Conservation (phyloP, 2,113 vertebrate genomes). For the Gnathonemus echidnorhynchus region DNA sequence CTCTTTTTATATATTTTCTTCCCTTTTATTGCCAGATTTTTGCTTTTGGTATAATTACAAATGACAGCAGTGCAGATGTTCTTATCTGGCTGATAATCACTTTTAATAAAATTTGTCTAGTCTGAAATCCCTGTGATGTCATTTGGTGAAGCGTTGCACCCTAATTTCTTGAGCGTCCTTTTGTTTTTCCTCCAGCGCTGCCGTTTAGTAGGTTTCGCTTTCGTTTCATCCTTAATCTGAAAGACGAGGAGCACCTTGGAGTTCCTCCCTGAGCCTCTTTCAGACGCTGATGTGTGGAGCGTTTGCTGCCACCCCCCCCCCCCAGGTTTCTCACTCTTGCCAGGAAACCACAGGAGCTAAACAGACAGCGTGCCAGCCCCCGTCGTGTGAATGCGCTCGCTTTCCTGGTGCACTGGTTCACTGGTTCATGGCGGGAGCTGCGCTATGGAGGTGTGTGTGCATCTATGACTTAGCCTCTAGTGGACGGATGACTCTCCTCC, state of each 20-base stretch:
- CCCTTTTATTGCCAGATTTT: neutral
- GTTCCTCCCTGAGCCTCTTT: neutral
- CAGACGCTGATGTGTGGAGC: neutral
- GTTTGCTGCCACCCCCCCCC: neutral
- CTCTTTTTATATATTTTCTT: neutral
- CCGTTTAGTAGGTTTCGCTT: neutral
- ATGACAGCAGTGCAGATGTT: neutral
- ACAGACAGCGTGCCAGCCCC: neutral
- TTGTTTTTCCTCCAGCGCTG: neutral
- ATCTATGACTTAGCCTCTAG: neutral
- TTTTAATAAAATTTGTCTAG: neutral
- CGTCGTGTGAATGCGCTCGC: neutral
- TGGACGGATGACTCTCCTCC: neutral
- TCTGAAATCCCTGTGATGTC: neutral
- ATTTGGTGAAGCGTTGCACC: neutral
- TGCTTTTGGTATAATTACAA: neutral
- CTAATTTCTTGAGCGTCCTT: neutral
- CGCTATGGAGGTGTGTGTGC: neutral
- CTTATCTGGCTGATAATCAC: no score
- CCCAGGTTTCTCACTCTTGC: neutral
- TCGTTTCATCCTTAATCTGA: neutral
- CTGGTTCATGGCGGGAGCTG: neutral
- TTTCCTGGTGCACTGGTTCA: neutral
- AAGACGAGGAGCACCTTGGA: neutral
- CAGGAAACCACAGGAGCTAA: neutral